Percentiles rank a stretch among this genome's conserved stretches.
phyloP scores from a whole-genome alignment of 2,888 invertebrate species.

The Pelosia muscerda region DNA sequence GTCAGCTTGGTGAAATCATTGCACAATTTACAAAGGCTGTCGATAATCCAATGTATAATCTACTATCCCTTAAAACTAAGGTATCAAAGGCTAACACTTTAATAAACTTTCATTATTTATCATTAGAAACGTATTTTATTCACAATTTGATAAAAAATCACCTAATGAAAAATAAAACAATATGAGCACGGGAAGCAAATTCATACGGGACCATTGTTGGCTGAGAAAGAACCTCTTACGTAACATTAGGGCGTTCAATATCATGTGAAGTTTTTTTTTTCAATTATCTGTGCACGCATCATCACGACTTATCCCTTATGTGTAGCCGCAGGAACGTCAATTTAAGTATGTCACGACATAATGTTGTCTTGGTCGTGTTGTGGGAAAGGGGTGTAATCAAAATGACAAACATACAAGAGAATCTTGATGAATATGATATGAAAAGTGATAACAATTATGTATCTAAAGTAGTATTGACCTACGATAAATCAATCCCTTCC shows the following conservation, averaged over 20 bases:
- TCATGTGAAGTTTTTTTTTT: conserved; percentile 40
- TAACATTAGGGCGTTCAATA: conserved; percentile 39
- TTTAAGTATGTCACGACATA: not conserved
- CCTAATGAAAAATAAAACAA: not conserved
- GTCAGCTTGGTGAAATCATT: no score
- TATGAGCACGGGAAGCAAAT: conserved; percentile 32
- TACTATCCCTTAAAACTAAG: no score
- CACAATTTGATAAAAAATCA: not conserved
- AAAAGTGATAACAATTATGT: no score
- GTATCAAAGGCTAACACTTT: no score
- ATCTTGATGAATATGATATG: no score
- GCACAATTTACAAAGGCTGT: no score
- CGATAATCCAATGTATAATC: no score
- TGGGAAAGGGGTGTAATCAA: not conserved
- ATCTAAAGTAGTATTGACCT: no score
- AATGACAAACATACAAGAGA: no score
- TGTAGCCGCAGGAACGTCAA: conserved; percentile 7
- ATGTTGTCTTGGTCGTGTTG: not conserved
- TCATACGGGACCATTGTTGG: conserved; percentile 46
- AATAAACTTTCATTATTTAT: no score
- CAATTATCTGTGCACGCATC: conserved; percentile 30
- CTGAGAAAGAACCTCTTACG: conserved; percentile 40
- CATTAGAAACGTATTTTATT: not conserved
- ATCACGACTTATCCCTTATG: conserved; percentile 31
- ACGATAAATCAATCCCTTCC: no score